Evolutionary conservation across 1,140 invertebrate genomes (phyloP).

Genomic region (Saxidomus purpurata): DNA sequence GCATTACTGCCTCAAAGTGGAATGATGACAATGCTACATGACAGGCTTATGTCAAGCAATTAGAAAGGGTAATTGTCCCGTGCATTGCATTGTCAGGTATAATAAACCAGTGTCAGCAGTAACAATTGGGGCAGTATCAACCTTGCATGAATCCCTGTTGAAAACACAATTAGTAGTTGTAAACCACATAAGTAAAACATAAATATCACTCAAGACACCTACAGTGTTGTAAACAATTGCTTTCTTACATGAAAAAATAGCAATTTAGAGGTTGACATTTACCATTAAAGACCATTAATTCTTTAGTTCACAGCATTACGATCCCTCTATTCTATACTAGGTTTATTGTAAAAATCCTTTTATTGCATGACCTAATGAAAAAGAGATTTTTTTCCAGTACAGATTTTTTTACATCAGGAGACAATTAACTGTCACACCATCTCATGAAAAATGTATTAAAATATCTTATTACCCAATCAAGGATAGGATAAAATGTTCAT

Average conservation of each 20-base stretch:
- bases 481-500: too few species aligned
- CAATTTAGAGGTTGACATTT: slow-evolving; percentile 12
- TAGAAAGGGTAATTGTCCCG: too few species aligned
- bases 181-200: background rate
- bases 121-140: too few species aligned
- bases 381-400: background rate
- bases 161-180: too few species aligned
- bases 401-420: background rate
- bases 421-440: background rate
- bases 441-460: too few species aligned
- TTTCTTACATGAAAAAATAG: background rate
- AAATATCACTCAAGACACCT: background rate
- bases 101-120: too few species aligned
- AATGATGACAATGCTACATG: too few species aligned
- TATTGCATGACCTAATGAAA: slow-evolving; percentile 2
- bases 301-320: slow-evolving; percentile 16
- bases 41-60: too few species aligned
- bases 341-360: background rate
- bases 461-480: too few species aligned
- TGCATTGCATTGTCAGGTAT: too few species aligned
- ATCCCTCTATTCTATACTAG: background rate
- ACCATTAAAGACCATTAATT: slow-evolving; percentile 23
- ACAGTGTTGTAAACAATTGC: background rate
- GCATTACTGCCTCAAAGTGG: too few species aligned
- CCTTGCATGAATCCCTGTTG: too few species aligned